These are phyloP conservation scores for Rhinogobius similis DNA, from an alignment of 2,113 vertebrate genomes.

Conservation along the genomic window DNA sequence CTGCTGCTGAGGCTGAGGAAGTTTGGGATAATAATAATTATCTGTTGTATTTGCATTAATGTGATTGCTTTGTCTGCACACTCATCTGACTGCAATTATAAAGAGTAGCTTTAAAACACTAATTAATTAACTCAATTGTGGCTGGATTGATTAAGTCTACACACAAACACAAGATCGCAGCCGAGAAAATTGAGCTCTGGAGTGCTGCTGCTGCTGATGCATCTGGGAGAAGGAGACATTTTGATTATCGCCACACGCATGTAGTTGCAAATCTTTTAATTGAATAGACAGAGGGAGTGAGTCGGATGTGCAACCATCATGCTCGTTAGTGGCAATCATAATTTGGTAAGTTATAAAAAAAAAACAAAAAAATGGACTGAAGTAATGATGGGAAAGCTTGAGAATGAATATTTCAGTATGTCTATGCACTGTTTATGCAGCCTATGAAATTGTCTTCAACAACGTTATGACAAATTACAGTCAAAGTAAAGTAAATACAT, in stretches of 20 bases:
- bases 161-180: conserved; percentile 79
- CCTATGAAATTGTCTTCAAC: conserved; percentile 42
- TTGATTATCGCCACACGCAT: conserved; percentile 79
- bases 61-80: conserved; percentile 78
- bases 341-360: conserved; percentile 64
- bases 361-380: conserved; percentile 44
- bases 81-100: conserved; percentile 81
- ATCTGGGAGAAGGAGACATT: conserved; percentile 76
- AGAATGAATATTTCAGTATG: conserved; percentile 7
- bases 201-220: conserved; percentile 75
- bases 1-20: conserved; percentile 55
- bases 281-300: conserved; percentile 68
- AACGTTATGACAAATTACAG: conserved; percentile 58
- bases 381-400: conserved; percentile 35
- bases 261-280: conserved; percentile 83
- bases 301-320: conserved; percentile 55
- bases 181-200: conserved; percentile 77
- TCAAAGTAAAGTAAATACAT: conserved; percentile 69
- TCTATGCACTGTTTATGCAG: not conserved
- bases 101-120: conserved; percentile 81
- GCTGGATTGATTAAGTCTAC: conserved; percentile 77
- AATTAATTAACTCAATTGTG: conserved; percentile 81
- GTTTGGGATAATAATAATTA: conserved; percentile 76
- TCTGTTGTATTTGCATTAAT: conserved; percentile 81
- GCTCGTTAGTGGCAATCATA: conserved; percentile 64